Evolutionary conservation across 2,797 vertebrate species (phyloP), one percentile per base, ranked within the genome.

Genomic region (Pipistrellus kuhlii): DNA sequence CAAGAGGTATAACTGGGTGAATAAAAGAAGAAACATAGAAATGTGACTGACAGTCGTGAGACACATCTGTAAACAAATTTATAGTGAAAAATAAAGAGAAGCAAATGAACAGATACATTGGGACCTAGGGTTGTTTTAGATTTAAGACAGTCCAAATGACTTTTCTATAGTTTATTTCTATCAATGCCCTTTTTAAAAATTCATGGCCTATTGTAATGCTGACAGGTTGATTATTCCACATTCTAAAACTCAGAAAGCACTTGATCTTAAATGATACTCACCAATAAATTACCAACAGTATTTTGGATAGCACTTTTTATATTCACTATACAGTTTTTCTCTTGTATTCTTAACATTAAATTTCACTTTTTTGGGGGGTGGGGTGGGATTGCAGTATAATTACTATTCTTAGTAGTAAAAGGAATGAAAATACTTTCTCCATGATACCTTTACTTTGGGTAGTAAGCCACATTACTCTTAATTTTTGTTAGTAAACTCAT

Each of bases 251-350:
- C 57, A 80, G 55, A 82, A 88, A 73, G 30, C 15, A 38, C 62
- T 91, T 95, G 32, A 76, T 85, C 88, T 93, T 86, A 75, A 83
- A 86, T 72, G 41, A 75, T 32, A 18, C 9, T 94, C 55, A 55
- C 76, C 14, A 44, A 78, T 88, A 88, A 78, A 72, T 78, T 92
- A 53, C n/a, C 15, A 57, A 23, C 20, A 55, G 3, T 51, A 55
- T 81, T 90, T 88, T 75, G 10, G 35, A 44, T 38, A 73, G 17
- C 4, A 46, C 21, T 78, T 90, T 88, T 83, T 82, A 51, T 4
- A 8, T 85, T 53, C 32, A 69, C 8, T 30, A 48, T 48, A 66
- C 7, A 66, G 44, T 66, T 82, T 64, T 66, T 66, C 44, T 66
- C 7, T 66, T 48, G 11, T 90, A 38, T 88, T 12, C 10, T 91